Percentiles rank a stretch among this genome's conserved stretches.
phyloP scores from a whole-genome alignment of 2,113 vertebrate genomes.

The Calyptommatus sinebrachiatus region DNA sequence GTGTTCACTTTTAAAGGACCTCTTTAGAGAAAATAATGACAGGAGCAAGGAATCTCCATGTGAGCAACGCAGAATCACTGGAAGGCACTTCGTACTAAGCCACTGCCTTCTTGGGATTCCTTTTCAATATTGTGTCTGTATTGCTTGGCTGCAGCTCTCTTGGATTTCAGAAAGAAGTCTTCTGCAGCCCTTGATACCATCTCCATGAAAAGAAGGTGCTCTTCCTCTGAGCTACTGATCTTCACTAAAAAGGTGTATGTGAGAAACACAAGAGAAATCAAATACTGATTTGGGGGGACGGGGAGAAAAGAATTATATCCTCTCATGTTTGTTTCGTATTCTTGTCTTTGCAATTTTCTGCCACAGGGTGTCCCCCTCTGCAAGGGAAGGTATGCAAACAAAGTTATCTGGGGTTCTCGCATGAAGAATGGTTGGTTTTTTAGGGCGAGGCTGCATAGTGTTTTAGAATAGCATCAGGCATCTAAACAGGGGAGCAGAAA shows the following conservation, averaged over 20 bases:
- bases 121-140: not conserved
- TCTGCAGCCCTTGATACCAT: not conserved
- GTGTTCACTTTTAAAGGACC: not conserved
- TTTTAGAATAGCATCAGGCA: not conserved
- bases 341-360: not conserved
- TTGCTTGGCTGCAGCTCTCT: not conserved
- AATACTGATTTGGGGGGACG: not conserved
- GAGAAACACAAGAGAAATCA: not conserved
- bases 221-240: not conserved
- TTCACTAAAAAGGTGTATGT: not conserved
- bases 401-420: not conserved
- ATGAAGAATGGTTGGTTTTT: not conserved
- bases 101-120: not conserved
- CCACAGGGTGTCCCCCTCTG: not conserved
- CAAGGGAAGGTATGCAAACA: not conserved
- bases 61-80: not conserved
- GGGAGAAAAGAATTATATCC: not conserved
- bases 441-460: not conserved
- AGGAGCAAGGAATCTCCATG: not conserved
- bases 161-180: not conserved
- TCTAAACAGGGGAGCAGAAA: fast-evolving
- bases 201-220: not conserved
- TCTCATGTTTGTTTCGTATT: no score
- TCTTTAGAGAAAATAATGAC: not conserved
- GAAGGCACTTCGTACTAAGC: not conserved